A percentile compares a stretch with the other conserved stretches of the same genome.
Conservation (phyloP, 2,888 invertebrate species). For the Caenorhabditis zanzibari region DNA sequence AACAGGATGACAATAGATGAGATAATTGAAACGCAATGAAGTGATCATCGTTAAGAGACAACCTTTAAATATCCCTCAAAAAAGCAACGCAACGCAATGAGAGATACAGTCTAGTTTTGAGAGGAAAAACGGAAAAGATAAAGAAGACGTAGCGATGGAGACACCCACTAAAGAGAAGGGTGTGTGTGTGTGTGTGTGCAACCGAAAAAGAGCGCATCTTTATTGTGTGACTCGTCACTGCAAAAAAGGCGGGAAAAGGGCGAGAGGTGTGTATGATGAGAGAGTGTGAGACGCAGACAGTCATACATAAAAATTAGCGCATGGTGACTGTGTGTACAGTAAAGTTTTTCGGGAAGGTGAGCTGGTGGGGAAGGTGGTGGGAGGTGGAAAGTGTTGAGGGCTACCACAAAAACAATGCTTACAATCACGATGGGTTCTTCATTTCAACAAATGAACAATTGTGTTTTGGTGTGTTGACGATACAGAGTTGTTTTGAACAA, state of each 20-base stretch:
- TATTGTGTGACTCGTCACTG: conserved; percentile 43
- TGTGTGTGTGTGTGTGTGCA: conserved; percentile 35
- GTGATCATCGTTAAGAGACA: conserved; percentile 18
- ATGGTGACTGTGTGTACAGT: conserved; percentile 11
- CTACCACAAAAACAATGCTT: conserved; percentile 7
- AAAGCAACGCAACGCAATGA: background rate
- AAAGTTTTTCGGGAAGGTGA: background rate
- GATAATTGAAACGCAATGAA: conserved; percentile 13
- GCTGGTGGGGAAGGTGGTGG: background rate
- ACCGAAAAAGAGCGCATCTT: conserved; percentile 46
- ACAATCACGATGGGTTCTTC: conserved; percentile 3
- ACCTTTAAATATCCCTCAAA: conserved; percentile 57
- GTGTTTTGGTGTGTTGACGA: conserved; percentile 17
- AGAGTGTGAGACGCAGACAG: conserved; percentile 48
- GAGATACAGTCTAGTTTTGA: conserved; percentile 53
- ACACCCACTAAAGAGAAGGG: conserved; percentile 23
- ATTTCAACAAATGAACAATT: background rate
- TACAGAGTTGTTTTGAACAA: conserved; percentile 21
- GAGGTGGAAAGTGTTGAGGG: background rate
- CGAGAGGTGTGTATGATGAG: conserved; percentile 28
- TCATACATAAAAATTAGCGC: conserved; percentile 33
- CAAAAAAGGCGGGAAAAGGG: conserved; percentile 27
- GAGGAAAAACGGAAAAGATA: conserved; percentile 10
- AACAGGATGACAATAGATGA: conserved; percentile 14
- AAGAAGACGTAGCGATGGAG: conserved; percentile 31